Evolutionary conservation across 23 tunicate genomes (phyloP), one percentile per base, ranked within the genome.

Genomic region (Corella eumyota): DNA sequence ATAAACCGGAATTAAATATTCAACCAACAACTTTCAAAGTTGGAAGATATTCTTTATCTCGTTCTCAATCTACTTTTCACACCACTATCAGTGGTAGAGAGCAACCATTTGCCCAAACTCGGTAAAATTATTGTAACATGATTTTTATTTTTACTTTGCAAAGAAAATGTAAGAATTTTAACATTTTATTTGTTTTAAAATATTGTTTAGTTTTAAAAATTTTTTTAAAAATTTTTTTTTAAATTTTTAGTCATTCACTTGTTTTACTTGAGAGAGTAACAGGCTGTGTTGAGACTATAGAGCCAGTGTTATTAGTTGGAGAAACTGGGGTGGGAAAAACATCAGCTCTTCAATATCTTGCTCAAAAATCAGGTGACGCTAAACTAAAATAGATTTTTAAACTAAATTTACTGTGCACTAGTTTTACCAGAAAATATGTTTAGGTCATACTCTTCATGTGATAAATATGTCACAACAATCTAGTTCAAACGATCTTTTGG

Each of bases 321-420:
- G 96, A 88, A 62, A 88, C 96, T 53, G 96, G 96, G 6, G 96
- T 88, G 38, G 96, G 96, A 24, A 88, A 88, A 73, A 88, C 96
- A 2, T 70, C 90, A 29, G 88, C 65, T 21, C 55, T 88, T 21
- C 96, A 88, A 54, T 88, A 78, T 67, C 73, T 88, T 21, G 96
- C 96, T 28, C 78, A 88, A 65, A 68, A 88, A 61, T 62, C 77
- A 44, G 91, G 91, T 81, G 34, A 33, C 5, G 23, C 57, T 51
- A 27, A 40, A 9, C 15, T 40, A 9, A 40, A 11, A 40, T 40
- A 40, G 48, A 40, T 40, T 40, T 40, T 40, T 40, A 40, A n/a
- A n/a, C n/a, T 40, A 9, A 40, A 15, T 11, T 40, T 40, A 9
- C 15, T 15, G 48, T 40, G 13, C 15, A 9, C 15, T 40, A 40